phyloP scores from a whole-genome alignment of 1,140 invertebrate species.

The Lepidurus couesii region DNA sequence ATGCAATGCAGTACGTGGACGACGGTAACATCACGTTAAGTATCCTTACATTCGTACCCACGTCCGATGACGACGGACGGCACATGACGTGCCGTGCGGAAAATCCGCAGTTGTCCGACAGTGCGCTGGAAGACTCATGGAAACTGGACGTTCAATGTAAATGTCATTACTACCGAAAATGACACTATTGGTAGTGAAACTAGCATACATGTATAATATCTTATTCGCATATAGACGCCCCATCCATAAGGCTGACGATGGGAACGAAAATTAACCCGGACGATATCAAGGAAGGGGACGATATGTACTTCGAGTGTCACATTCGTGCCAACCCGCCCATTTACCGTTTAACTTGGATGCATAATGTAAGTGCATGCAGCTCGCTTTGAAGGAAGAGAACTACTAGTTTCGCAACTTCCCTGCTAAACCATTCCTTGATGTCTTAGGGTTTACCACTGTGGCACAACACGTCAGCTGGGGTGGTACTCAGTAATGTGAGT shows the following conservation, averaged over 20 bases:
- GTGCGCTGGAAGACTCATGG: slow-evolving; percentile 67
- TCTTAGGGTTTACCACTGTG: slow-evolving; percentile 26
- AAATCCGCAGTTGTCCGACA: slow-evolving; percentile 53
- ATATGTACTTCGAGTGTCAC: slow-evolving; percentile 89
- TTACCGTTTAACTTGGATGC: slow-evolving; percentile 76
- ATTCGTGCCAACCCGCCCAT: slow-evolving; percentile 79
- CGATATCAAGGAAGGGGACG: slow-evolving; percentile 85
- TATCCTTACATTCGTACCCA: slow-evolving; percentile 69
- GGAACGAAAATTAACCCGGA: slow-evolving; percentile 79
- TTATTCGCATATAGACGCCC: slow-evolving; percentile 61
- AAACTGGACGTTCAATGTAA: slow-evolving; percentile 56
- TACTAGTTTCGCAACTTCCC: not conserved
- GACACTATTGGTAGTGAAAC: not conserved
- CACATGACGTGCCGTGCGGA: slow-evolving; percentile 30
- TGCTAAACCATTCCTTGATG: not conserved
- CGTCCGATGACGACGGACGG: slow-evolving; percentile 62
- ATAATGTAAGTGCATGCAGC: slow-evolving; percentile 54
- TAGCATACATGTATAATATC: not conserved
- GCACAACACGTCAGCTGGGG: slow-evolving; percentile 38
- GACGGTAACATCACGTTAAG: slow-evolving; percentile 81
- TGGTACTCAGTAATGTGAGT: slow-evolving; percentile 43
- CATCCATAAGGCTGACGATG: slow-evolving; percentile 69
- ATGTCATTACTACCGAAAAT: slow-evolving; percentile 38
- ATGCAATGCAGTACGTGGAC: slow-evolving; percentile 54
- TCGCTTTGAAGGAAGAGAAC: not conserved